These are phyloP conservation scores for Ondatra zibethicus DNA, from an alignment of 2,113 vertebrate species.

Conservation along the genomic window DNA sequence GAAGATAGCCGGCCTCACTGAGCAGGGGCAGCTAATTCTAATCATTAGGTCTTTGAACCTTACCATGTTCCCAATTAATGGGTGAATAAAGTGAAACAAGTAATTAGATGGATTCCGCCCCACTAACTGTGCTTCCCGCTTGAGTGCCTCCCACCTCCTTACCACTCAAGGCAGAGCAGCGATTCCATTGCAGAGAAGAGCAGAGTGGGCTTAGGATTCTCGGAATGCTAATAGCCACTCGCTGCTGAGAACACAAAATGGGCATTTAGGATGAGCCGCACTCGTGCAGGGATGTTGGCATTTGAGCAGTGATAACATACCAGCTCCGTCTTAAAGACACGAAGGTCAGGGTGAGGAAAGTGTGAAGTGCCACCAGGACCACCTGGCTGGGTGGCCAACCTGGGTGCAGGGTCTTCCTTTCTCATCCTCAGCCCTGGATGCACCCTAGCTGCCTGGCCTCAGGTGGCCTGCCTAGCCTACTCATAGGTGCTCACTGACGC, in stretches of 20 bases:
- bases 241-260: not conserved
- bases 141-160: not conserved
- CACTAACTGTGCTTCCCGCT: slow-evolving; percentile 28
- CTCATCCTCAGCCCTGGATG: not conserved
- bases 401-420: not conserved
- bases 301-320: not conserved
- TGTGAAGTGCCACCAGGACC: not conserved
- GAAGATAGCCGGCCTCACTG: slow-evolving; percentile 71
- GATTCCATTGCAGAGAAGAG: not conserved
- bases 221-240: accelerated
- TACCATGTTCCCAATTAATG: slow-evolving; percentile 66
- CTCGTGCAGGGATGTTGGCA: not conserved
- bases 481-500: not conserved
- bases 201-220: not conserved
- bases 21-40: slow-evolving; percentile 54
- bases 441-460: not conserved
- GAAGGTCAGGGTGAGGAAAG: not conserved
- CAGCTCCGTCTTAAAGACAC: not conserved
- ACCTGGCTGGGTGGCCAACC: not conserved
- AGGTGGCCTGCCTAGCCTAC: no score
- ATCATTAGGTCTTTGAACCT: slow-evolving; percentile 80
- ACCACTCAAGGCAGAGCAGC: not conserved
- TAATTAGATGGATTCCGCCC: slow-evolving; percentile 60
- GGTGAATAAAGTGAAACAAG: slow-evolving; percentile 70
- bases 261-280: not conserved